Base-by-base conservation (phyloP, 2,797 vertebrate genomes). In the Coregonus suidteri region DNA sequence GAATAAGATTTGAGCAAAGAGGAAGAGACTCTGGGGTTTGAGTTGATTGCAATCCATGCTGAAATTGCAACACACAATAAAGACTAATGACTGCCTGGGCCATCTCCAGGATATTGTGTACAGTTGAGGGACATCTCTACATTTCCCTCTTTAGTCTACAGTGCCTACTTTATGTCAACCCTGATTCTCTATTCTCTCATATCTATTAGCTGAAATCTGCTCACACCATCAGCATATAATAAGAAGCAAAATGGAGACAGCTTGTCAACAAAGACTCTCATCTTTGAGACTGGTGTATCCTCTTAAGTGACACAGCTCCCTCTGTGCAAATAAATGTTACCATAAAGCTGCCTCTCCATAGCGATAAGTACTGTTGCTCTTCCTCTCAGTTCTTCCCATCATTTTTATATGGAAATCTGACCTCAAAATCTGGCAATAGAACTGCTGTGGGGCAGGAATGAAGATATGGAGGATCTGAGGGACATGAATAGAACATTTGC, bases 401-500 rank as follows among this genome's bases (percentile, higher is more conserved):
- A 66, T 35, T 67, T 35, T 6, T 31, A 67, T 67, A 67, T 34
- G 30, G 14, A 34, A 67, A 65, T 66, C 34, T 51, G 51, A 67
- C 31, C 30, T 16, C 74, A 67, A 53, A 65, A 13, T 41, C n/a
- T 15, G 65, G 30, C 74, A 69, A 35, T 68, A 47, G 67, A 75
- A 75, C 15, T 69, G 75, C 54, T 75, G 30, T 52, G 37, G 30
- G 41, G 35, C 35, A 20, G 15, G 15, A 41, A 62, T 74, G 53
- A 34, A 34, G 31, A 83, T 78, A 76, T 70, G 68, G 81, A 77
- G 79, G 79, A 53, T 81, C 74, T 78, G 74, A 81, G 75, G 62
- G 85, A 83, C 37, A 81, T 83, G 79, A 90, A 89, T 87, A 79
- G 82, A 88, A 88, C 89, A 91, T 90, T 89, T 92, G 85, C 82